Base-by-base conservation (phyloP, 2,888 invertebrate species). In the Magallana nippona region DNA sequence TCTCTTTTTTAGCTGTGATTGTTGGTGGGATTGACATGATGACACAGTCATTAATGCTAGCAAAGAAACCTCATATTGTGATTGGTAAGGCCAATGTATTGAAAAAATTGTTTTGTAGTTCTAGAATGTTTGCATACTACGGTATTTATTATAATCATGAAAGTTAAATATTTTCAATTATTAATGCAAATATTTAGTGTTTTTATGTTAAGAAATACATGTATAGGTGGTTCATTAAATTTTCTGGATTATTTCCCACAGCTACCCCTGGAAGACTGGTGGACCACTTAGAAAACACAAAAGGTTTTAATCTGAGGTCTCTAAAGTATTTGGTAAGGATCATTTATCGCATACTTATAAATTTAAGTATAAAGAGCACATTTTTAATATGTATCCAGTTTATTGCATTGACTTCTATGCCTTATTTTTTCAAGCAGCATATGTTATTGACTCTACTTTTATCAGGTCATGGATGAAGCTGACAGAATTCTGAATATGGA, bases 21-120 rank as follows among this genome's bases (percentile, higher is more conserved):
- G 99, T 99, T 3, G 99, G 99, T 79, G 99, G 99, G 0, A 98
- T 99, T 96, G 99, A 99, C 93, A 99, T 99, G 98, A 97, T 98
- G 92, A 96, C 98, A 0, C 99, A 99, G 93, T 96, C 98, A 0
- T 95, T 99, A 85, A 96, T 96, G 91, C 95, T 99, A 80, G 98
- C 98, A 0, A 99, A 98, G 94, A 98, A 99, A 91, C 99, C 99
- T 0, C 99, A 99, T 93, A 96, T 99, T 89, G 96, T 99, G 86
- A 97, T 99, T 71, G 99, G 95, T 95, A 88, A 91, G 93, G 87
- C 22, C 32, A 8, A 44, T 44, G 44, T 5, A 44, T 27, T 27
- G 63, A 22, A 22, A 10, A 63, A 27, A 63, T 27, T 13, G 13
- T 71, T 60, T 17, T n/a, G 60, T 44, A 44, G 44, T 44, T 44